Percentiles rank a stretch among this genome's conserved stretches.
These are phyloP conservation scores for Aplodontia rufa DNA, from an alignment of 2,113 vertebrate species.

Conservation along the genomic window DNA sequence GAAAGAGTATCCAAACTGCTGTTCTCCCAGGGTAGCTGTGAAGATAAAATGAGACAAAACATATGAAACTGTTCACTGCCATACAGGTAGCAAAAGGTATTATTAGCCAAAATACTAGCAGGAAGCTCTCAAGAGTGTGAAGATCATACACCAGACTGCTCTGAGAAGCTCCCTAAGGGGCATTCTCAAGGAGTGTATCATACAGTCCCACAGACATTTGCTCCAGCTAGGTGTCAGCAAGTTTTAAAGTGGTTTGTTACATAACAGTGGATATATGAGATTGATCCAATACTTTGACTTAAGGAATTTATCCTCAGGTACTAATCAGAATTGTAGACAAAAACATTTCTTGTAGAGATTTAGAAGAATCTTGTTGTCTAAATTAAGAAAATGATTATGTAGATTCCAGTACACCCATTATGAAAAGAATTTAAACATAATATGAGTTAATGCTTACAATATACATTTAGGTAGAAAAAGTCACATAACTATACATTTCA, in stretches of 20 bases:
- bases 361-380: not conserved
- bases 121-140: not conserved
- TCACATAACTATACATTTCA: not conserved
- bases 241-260: not conserved
- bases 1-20: not conserved
- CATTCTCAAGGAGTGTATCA: not conserved
- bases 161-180: not conserved
- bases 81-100: not conserved
- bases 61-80: not conserved
- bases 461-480: not conserved
- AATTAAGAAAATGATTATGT: not conserved
- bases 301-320: not conserved
- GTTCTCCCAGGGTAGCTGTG: not conserved
- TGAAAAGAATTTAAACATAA: constrained; percentile 22
- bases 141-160: not conserved
- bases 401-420: not conserved
- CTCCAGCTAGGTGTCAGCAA: not conserved
- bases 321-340: constrained; percentile 15
- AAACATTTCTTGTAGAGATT: not conserved
- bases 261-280: not conserved
- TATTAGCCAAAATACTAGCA: not conserved
- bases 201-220: not conserved
- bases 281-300: not conserved
- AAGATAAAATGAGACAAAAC: constrained; percentile 26
- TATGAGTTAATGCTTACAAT: not conserved